A percentile compares a stretch with the other conserved stretches of the same genome.
phyloP scores from a whole-genome alignment of 2,113 vertebrate genomes.

The Ciconia boyciana region DNA sequence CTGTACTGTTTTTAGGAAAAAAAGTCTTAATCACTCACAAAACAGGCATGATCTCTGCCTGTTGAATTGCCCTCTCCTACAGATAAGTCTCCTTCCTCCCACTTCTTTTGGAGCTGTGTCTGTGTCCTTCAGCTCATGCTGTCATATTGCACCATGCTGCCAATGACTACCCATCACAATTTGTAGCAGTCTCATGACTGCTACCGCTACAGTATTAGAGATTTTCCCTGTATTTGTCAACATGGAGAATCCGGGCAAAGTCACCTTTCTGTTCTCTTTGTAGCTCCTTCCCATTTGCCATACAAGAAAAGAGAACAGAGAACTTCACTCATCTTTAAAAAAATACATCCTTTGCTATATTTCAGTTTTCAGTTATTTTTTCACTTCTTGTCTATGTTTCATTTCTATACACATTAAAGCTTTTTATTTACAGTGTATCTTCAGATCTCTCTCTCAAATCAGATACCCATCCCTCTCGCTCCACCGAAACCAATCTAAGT shows the following conservation, averaged over 20 bases:
- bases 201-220: background rate
- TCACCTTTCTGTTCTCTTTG: background rate
- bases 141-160: fast-evolving
- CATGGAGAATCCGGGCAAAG: background rate
- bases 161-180: background rate
- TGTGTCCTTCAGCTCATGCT: fast-evolving
- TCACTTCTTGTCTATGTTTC: background rate
- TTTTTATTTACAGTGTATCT: background rate
- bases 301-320: background rate
- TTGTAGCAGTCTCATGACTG: fast-evolving
- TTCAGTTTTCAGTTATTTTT: background rate
- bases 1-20: background rate
- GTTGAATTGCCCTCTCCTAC: background rate
- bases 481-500: background rate
- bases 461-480: background rate
- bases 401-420: background rate
- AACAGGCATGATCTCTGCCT: background rate
- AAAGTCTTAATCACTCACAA: background rate
- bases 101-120: background rate
- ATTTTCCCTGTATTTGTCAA: background rate
- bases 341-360: background rate
- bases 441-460: background rate
- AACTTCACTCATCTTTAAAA: background rate
- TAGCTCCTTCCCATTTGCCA: background rate
- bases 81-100: background rate